These are phyloP conservation scores for Muraenolepis orangiensis DNA, from an alignment of 2,797 vertebrate genomes.

Conservation along the genomic window DNA sequence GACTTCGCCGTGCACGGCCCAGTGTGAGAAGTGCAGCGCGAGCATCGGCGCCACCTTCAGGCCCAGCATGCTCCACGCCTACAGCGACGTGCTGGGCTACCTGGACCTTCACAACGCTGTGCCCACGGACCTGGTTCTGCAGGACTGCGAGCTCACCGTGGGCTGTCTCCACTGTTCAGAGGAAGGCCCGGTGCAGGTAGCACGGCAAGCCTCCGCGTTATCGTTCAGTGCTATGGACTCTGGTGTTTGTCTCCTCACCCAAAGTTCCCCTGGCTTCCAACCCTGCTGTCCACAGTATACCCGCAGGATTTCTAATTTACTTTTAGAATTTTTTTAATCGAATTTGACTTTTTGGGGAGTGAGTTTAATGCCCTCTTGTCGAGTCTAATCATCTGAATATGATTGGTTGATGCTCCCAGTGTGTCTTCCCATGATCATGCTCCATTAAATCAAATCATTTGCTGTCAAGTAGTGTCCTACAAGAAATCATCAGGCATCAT, in stretches of 20 bases:
- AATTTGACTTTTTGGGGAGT: too few relatives aligned
- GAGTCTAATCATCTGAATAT: too few relatives aligned
- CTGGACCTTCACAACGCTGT: slow-evolving; percentile 74
- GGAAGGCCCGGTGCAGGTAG: slow-evolving; percentile 69
- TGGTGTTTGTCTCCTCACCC: background rate
- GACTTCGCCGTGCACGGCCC: slow-evolving; percentile 63
- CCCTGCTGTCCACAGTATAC: too few relatives aligned
- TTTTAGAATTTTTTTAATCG: too few relatives aligned
- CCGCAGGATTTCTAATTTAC: too few relatives aligned
- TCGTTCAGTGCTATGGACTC: background rate
- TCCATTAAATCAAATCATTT: too few relatives aligned
- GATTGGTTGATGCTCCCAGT: too few relatives aligned
- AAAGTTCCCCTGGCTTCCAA: background rate
- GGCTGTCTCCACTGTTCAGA: slow-evolving; percentile 78
- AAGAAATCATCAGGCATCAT: too few relatives aligned
- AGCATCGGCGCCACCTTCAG: slow-evolving; percentile 71
- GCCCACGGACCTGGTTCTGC: slow-evolving; percentile 74
- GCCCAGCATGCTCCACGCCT: slow-evolving; percentile 76
- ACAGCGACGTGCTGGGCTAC: slow-evolving; percentile 78
- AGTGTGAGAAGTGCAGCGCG: slow-evolving; percentile 78
- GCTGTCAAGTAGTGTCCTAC: too few relatives aligned
- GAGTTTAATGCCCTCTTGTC: too few relatives aligned
- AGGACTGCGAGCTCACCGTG: slow-evolving; percentile 68
- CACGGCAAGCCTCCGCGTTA: background rate
- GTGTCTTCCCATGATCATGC: too few relatives aligned